Conservation (phyloP, 2,797 vertebrate genomes). For the Sphaeramia orbicularis region DNA sequence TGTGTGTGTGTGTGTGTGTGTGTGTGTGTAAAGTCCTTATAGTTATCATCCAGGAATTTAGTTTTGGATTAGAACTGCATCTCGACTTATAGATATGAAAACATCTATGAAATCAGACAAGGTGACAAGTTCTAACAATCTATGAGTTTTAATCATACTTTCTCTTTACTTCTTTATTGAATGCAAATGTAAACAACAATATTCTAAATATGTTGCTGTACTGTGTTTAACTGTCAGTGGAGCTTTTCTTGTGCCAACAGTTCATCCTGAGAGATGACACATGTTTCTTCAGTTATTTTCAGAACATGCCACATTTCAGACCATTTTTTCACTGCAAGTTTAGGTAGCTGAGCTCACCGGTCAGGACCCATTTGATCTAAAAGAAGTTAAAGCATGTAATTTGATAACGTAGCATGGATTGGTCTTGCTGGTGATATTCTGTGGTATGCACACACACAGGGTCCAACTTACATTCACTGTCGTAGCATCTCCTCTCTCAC, state of each 20-base stretch:
- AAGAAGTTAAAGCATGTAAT: conserved; percentile 26
- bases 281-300: conserved; percentile 18
- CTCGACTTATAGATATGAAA: too few relatives aligned
- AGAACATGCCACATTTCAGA: conserved; percentile 11
- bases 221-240: too few relatives aligned
- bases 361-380: conserved; percentile 26
- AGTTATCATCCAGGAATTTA: too few relatives aligned
- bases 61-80: too few relatives aligned
- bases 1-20: too few relatives aligned
- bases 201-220: background rate
- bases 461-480: background rate
- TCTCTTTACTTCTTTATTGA: conserved; percentile 8
- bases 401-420: conserved; percentile 34
- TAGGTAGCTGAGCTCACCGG: conserved; percentile 10
- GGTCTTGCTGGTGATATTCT: background rate
- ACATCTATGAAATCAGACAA: too few relatives aligned
- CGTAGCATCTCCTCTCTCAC: background rate
- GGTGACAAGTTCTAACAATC: too few relatives aligned
- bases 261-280: conserved; percentile 2
- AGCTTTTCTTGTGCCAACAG: conserved; percentile 1
- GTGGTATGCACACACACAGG: background rate
- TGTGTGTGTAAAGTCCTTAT: too few relatives aligned
- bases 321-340: conserved; percentile 15
- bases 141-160: background rate
- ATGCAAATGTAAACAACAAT: background rate